phyloP scores from a whole-genome alignment of 1,140 invertebrate species.

The Acyrthosiphon pisum region DNA sequence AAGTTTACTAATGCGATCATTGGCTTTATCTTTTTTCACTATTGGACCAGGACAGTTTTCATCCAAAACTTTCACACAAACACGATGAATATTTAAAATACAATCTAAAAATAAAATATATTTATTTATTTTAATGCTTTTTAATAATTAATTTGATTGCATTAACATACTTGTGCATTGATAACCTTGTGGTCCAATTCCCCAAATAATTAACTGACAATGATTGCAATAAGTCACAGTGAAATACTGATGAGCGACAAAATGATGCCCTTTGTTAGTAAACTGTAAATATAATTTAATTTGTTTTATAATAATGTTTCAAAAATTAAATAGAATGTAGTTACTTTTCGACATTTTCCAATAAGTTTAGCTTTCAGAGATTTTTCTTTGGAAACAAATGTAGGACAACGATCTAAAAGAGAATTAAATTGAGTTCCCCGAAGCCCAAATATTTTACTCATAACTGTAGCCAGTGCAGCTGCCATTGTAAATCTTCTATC shows the following conservation, averaged over 20 bases:
- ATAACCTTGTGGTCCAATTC: constrained; percentile 92
- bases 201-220: constrained; percentile 91
- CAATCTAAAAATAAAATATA: constrained; percentile 73
- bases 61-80: constrained; percentile 81
- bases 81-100: constrained; percentile 85
- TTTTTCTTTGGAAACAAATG: constrained; percentile 86
- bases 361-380: constrained; percentile 77
- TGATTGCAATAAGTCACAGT: constrained; percentile 90
- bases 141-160: background rate
- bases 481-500: constrained; percentile 74
- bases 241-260: constrained; percentile 86
- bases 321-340: background rate
- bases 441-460: constrained; percentile 76
- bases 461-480: constrained; percentile 80
- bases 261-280: constrained; percentile 86
- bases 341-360: constrained; percentile 75
- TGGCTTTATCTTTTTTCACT: constrained; percentile 71
- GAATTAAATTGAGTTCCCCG: constrained; percentile 66
- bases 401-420: constrained; percentile 74
- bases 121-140: background rate
- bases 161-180: constrained; percentile 79
- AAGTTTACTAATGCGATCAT: constrained; percentile 75
- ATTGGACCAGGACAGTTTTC: constrained; percentile 84
- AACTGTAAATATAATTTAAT: constrained; percentile 64
- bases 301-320: background rate